Evolutionary conservation across 1,140 invertebrate genomes (phyloP).

Genomic region (Macrocentrus cingulum): DNA sequence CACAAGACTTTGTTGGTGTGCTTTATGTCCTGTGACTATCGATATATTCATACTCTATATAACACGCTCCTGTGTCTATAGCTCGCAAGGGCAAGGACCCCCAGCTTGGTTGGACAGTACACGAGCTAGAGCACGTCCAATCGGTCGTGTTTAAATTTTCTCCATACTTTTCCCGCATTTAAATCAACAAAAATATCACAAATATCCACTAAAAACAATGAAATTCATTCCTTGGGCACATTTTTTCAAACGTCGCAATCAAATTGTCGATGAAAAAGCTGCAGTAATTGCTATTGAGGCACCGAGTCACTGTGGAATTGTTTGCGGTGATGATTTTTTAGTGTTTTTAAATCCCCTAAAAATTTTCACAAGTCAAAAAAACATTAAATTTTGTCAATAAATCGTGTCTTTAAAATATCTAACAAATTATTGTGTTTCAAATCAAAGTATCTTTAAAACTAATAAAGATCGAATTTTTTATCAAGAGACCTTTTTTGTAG

Average conservation of each 20-base stretch:
- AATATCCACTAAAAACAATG: conserved; percentile 40
- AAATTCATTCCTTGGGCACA: conserved; percentile 45
- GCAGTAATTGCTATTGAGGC: conserved; percentile 23
- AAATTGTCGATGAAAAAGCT: conserved; percentile 40
- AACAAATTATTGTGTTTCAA: no score
- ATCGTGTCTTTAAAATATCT: conserved; percentile 4
- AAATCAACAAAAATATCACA: conserved; percentile 12
- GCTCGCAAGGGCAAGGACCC: conserved; percentile 55
- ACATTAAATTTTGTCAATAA: conserved; percentile 7
- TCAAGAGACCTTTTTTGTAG: no score
- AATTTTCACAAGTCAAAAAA: not conserved
- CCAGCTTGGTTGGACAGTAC: conserved; percentile 37
- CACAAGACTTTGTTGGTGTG: conserved; percentile 20
- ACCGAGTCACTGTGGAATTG: not conserved
- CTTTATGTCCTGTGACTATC: conserved; percentile 41
- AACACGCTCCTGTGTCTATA: conserved; percentile 21
- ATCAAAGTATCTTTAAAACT: no score
- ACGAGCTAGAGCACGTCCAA: conserved; percentile 20
- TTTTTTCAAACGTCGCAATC: conserved; percentile 47
- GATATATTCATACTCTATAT: conserved; percentile 50
- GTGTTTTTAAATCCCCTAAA: not conserved
- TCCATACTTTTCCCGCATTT: conserved; percentile 22
- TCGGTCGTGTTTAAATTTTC: no score
- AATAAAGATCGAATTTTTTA: no score
- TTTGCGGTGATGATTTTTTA: not conserved